A percentile compares a stretch with the other conserved stretches of the same genome.
These are phyloP conservation scores for Dipodomys stephensi DNA, from an alignment of 2,113 vertebrate genomes.

Conservation along the genomic window DNA sequence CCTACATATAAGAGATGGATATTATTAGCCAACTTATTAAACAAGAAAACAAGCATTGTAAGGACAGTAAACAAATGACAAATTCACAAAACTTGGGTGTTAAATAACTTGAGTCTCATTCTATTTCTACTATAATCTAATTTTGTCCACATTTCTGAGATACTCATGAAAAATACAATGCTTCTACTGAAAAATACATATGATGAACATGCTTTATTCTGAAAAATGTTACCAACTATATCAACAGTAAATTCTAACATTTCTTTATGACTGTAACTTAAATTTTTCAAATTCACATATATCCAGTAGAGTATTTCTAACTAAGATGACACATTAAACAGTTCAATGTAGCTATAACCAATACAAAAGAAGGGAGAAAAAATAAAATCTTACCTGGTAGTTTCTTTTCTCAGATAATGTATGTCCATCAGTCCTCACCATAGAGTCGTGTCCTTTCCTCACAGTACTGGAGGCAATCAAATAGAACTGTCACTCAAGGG, in stretches of 20 bases:
- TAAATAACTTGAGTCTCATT: slow-evolving; percentile 12
- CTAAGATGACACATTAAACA: slow-evolving; percentile 51
- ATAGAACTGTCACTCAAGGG: slow-evolving; percentile 85
- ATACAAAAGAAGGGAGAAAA: background rate
- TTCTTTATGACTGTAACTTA: slow-evolving; percentile 33
- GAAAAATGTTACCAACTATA: slow-evolving; percentile 46
- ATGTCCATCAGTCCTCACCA: slow-evolving; percentile 86
- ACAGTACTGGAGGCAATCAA: slow-evolving; percentile 86
- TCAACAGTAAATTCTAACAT: slow-evolving; percentile 12
- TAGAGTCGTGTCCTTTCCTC: slow-evolving; percentile 85
- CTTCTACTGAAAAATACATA: background rate
- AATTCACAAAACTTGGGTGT: slow-evolving; percentile 36
- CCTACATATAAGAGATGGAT: background rate
- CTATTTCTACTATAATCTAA: slow-evolving; percentile 44
- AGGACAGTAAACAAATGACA: slow-evolving; percentile 43
- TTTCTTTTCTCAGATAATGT: slow-evolving; percentile 86
- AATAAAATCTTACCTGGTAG: slow-evolving; percentile 81
- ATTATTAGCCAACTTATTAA: slow-evolving; percentile 42
- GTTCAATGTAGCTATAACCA: slow-evolving; percentile 26
- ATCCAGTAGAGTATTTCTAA: background rate
- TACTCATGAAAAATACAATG: slow-evolving; percentile 32
- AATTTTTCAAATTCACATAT: slow-evolving; percentile 39
- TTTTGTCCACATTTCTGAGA: background rate
- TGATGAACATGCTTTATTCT: background rate
- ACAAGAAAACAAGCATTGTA: slow-evolving; percentile 42